Base-by-base conservation (phyloP, 2,797 vertebrate species). In the Pseudomugil tenellus region DNA sequence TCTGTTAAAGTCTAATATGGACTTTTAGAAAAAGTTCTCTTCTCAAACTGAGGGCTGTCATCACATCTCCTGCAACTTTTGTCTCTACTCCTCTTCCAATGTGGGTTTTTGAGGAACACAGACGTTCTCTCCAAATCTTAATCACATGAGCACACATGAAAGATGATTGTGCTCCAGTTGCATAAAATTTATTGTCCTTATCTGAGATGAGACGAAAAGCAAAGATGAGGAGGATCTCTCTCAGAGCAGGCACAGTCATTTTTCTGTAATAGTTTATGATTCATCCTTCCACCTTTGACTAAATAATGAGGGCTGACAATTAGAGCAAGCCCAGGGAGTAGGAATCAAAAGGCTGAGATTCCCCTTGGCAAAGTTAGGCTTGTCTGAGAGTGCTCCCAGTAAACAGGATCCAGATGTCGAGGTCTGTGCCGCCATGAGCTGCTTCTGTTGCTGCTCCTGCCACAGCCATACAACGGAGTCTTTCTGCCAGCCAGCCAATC, bases 371-470 rank as follows among this genome's bases (percentile, higher is more conserved):
- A 87, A 92, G 89, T 70, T 56, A 17, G 75, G 78, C 58, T 81
- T 65, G 85, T 91, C 83, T 89, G 88, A 90, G 84, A 83, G 73
- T 59, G 80, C 89, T 92, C 84, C 79, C 70, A 69, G 86, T 88
- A 94, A 95, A 96, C 89, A 91, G 85, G 81, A 93, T 94, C 90
- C 94, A 95, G 95, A 96, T 95, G 94, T 94, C 65, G 49, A 72
- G 74, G 76, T 85, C 79, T 77, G 69, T 70, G 76, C 86, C 85
- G 74, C 74, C 87, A 91, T 66, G 76, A 79, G 79, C 84, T 63
- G 9, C 86, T 80, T 83, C 77, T 79, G 83, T 77, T 74, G 83
- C 81, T 64, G 80, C 86, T 83, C 81, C 81, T 39, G 77, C 84
- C 89, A 80, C 58, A 77, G 88, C 80, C 74, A 66, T 84, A 84